Evolutionary conservation across 1,140 invertebrate species (phyloP).

Genomic region (Pristionchus pacificus): DNA sequence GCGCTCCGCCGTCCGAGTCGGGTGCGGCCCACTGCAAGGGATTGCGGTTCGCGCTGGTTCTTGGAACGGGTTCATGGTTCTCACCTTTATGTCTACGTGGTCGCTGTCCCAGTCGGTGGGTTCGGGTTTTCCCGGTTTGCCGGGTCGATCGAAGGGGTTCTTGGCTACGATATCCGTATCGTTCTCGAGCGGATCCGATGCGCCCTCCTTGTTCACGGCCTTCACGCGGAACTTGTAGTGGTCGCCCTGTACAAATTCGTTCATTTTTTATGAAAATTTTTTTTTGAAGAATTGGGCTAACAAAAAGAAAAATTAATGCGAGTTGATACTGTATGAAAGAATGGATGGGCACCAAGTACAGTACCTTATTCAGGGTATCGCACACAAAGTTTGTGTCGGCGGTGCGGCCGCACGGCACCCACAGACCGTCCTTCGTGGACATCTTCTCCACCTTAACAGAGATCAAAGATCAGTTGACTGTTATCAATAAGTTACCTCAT

Average conservation of each 20-base stretch:
- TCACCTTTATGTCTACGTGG: constrained; percentile 75
- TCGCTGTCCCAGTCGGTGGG: constrained; percentile 81
- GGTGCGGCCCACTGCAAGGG: constrained; percentile 73
- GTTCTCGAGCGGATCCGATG: constrained; percentile 86
- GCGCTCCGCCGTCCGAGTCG: constrained; percentile 80
- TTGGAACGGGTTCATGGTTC: too few species aligned
- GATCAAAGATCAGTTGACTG: background rate
- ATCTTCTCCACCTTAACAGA: constrained; percentile 42
- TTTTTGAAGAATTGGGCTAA: too few species aligned
- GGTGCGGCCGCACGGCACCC: constrained; percentile 51
- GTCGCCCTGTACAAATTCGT: constrained; percentile 16
- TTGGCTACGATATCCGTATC: constrained; percentile 83
- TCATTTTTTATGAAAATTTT: background rate
- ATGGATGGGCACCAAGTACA: background rate
- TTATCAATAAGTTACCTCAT: constrained; percentile 32
- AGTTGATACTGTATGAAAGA: background rate
- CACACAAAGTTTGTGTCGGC: constrained; percentile 50
- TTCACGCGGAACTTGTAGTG: constrained; percentile 93
- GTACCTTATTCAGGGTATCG: constrained; percentile 50
- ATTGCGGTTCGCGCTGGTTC: background rate
- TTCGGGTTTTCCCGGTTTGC: constrained; percentile 82
- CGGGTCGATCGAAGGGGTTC: constrained; percentile 79
- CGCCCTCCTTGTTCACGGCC: constrained; percentile 88
- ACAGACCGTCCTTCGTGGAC: constrained; percentile 53
- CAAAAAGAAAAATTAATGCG: too few species aligned